phyloP scores from a whole-genome alignment of 1,140 invertebrate species.

The Diachasmimorpha longicaudata region DNA sequence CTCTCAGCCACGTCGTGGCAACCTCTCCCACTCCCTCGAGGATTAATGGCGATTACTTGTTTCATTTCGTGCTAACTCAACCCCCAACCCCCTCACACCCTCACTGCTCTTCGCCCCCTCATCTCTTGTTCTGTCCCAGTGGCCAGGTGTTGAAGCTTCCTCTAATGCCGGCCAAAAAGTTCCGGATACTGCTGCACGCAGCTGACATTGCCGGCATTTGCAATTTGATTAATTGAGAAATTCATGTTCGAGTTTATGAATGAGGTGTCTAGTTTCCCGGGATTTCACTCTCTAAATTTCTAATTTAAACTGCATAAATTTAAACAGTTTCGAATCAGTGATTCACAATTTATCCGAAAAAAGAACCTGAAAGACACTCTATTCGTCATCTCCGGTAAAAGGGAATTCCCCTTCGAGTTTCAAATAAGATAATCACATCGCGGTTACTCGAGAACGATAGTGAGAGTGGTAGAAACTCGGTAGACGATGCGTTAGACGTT shows the following conservation, averaged over 20 bases:
- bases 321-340: no score
- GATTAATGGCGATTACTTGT: constrained; percentile 37
- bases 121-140: background rate
- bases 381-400: background rate
- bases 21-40: background rate
- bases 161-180: background rate
- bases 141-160: constrained; percentile 1
- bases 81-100: background rate
- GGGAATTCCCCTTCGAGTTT: background rate
- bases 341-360: no score
- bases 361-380: no score
- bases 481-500: background rate
- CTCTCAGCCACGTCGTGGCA: background rate
- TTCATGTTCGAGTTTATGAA: background rate
- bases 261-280: background rate
- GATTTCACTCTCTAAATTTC: no score
- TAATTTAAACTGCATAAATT: no score
- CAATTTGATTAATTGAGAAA: background rate
- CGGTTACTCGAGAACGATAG: background rate
- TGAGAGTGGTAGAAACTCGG: constrained; percentile 7
- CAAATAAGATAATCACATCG: background rate
- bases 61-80: constrained; percentile 26
- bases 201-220: background rate
- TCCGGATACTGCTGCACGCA: background rate
- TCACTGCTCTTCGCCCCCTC: background rate